These are phyloP conservation scores for Recurvirostra avosetta DNA, from an alignment of 2,113 vertebrate genomes.

Conservation along the genomic window DNA sequence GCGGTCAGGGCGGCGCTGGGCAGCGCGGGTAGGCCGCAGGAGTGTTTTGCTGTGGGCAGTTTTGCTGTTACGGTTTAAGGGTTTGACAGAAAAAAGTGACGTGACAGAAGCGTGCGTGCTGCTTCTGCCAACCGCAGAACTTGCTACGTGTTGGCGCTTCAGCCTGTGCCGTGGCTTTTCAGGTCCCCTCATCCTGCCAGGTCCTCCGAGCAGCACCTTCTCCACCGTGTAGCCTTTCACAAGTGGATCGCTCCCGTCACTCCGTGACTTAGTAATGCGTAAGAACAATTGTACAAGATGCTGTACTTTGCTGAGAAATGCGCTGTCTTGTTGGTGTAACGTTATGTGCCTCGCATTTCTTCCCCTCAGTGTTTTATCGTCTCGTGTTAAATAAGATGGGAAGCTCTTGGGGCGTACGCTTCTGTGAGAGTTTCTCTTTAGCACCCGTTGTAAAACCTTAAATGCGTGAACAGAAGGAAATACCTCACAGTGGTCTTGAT, in stretches of 20 bases:
- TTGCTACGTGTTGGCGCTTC: rapidly evolving
- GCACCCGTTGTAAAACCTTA: neutral
- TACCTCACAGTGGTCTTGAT: neutral
- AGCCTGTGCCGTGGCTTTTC: rapidly evolving
- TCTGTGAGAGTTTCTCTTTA: neutral
- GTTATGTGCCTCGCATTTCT: neutral
- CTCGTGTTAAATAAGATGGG: neutral
- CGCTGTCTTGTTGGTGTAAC: rapidly evolving
- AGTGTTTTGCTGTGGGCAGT: rapidly evolving
- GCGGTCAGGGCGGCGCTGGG: rapidly evolving
- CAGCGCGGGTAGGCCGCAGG: rapidly evolving
- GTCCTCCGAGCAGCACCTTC: too few relatives aligned
- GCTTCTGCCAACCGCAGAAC: rapidly evolving
- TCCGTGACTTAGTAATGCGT: neutral
- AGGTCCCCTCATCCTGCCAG: rapidly evolving
- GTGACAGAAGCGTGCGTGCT: rapidly evolving
- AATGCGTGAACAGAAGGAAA: neutral
- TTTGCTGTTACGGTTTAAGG: neutral
- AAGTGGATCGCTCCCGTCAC: rapidly evolving
- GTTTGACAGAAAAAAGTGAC: neutral
- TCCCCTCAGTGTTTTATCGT: neutral
- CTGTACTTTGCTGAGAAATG: neutral
- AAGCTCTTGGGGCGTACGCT: neutral
- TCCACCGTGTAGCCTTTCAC: rapidly evolving
- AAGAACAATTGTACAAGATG: neutral